Evolutionary conservation across 2,888 invertebrate genomes (phyloP).

Genomic region (Tupiocoris notatus): DNA sequence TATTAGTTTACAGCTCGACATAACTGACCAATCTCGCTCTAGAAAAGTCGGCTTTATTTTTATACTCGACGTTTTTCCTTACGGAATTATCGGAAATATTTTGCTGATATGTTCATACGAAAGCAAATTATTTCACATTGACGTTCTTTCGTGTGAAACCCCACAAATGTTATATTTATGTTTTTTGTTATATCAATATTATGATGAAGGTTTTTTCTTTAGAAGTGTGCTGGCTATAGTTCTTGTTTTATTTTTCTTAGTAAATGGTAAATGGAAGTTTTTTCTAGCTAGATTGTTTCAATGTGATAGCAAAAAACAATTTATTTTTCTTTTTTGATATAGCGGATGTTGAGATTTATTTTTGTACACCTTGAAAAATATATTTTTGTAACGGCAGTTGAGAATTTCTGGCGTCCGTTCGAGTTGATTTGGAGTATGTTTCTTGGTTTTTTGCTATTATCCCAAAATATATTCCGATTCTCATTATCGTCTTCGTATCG

Average conservation of each 20-base stretch:
- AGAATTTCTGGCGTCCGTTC: slow-evolving; percentile 30
- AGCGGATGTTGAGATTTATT: slow-evolving; percentile 40
- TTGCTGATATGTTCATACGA: no score
- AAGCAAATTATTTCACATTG: no score
- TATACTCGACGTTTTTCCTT: background rate
- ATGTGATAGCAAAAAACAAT: slow-evolving; percentile 36
- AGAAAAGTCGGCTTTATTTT: background rate
- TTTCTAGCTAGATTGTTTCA: slow-evolving; percentile 41
- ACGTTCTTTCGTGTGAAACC: no score
- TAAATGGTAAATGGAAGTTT: slow-evolving; percentile 27
- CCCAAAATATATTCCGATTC: background rate
- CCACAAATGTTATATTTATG: background rate
- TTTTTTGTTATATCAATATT: slow-evolving; percentile 6
- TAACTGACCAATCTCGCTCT: background rate
- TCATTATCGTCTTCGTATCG: no score
- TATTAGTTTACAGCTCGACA: background rate
- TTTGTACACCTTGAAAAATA: slow-evolving; percentile 35
- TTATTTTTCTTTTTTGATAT: slow-evolving; percentile 38
- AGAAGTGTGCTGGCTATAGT: slow-evolving; percentile 8
- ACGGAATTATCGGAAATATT: no score
- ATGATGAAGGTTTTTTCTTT: slow-evolving; percentile 16
- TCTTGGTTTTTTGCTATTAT: background rate
- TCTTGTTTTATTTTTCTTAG: slow-evolving; percentile 25
- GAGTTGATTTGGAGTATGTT: slow-evolving; percentile 12
- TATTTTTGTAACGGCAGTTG: slow-evolving; percentile 39